These are phyloP conservation scores for Limnothrissa miodon DNA, from an alignment of 2,113 vertebrate species.

Conservation along the genomic window DNA sequence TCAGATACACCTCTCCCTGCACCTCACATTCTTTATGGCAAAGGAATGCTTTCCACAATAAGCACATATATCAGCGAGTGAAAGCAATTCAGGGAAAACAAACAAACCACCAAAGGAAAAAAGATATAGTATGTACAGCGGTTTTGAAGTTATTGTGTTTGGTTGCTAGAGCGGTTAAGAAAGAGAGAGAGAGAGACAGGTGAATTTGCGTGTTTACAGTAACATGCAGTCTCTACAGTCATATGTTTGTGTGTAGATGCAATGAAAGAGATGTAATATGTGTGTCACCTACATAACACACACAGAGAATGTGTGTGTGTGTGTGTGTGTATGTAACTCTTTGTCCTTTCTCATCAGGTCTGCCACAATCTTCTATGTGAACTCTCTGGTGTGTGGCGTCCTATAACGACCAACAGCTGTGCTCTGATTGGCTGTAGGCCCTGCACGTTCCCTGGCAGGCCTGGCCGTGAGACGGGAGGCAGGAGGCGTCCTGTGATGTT, in stretches of 20 bases:
- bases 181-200: conserved; percentile 13
- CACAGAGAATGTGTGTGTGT: not conserved
- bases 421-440: not conserved
- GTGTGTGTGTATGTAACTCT: not conserved
- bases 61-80: not conserved
- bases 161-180: conserved; percentile 10
- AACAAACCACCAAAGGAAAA: not conserved
- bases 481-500: not conserved
- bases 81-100: not conserved
- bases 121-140: not conserved
- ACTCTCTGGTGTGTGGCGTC: not conserved
- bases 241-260: not conserved
- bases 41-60: not conserved
- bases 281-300: not conserved
- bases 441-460: not conserved
- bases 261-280: not conserved
- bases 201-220: not conserved
- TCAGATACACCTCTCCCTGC: not conserved
- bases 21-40: not conserved
- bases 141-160: not conserved
- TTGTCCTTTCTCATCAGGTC: not conserved
- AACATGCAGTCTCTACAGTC: not conserved
- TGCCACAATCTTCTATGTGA: not conserved
- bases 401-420: not conserved
- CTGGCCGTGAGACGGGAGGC: not conserved